These are phyloP conservation scores for Hiodon alosoides DNA, from an alignment of 2,113 vertebrate genomes.

Conservation along the genomic window DNA sequence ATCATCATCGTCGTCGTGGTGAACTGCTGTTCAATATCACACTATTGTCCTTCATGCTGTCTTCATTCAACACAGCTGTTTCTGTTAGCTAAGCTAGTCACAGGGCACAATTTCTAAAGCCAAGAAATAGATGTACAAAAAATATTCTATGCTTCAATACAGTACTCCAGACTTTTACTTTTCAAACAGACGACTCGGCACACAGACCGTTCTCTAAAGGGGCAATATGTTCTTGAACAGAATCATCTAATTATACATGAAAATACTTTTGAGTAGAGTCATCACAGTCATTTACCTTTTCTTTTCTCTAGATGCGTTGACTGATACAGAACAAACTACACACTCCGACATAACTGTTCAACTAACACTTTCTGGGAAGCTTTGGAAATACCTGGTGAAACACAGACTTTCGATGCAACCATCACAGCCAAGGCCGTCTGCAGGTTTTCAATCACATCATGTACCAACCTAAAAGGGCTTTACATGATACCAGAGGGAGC, in stretches of 20 bases:
- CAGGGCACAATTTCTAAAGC: slow-evolving; percentile 21
- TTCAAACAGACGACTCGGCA: slow-evolving; percentile 15
- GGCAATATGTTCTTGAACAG: background rate
- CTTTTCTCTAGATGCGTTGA: no score
- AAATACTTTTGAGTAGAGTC: background rate
- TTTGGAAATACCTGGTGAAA: no score
- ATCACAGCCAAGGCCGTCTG: no score
- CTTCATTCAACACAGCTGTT: slow-evolving; percentile 8
- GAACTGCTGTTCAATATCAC: slow-evolving; percentile 15
- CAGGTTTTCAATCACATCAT: no score
- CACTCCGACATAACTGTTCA: no score
- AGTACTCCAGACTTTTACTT: slow-evolving; percentile 13
- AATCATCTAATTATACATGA: slow-evolving; percentile 1
- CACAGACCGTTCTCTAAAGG: background rate
- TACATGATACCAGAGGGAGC: background rate
- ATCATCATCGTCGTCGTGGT: slow-evolving; percentile 11
- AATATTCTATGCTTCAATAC: slow-evolving; percentile 34
- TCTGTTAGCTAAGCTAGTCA: slow-evolving; percentile 29
- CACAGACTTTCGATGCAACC: no score
- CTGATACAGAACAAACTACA: no score
- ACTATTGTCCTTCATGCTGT: slow-evolving; percentile 12
- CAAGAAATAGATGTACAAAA: slow-evolving; percentile 17
- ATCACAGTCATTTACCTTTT: no score
- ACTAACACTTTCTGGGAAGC: no score
- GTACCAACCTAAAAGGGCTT: no score